Percentiles rank a stretch among this genome's conserved stretches.
These are phyloP conservation scores for Beaufortia kweichowensis DNA, from an alignment of 2,113 vertebrate genomes.

Conservation along the genomic window DNA sequence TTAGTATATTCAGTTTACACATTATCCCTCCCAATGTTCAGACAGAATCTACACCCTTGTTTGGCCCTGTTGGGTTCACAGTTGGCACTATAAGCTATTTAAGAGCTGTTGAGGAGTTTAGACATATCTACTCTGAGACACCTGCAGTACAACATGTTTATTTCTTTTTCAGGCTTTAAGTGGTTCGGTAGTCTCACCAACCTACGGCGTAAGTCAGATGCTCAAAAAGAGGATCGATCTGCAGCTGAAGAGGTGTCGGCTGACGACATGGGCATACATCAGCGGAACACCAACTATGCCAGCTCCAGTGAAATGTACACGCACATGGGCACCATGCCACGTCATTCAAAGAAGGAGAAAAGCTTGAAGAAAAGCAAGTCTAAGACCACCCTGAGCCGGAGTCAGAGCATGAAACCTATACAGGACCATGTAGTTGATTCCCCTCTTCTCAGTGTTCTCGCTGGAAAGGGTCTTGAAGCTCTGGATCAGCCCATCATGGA, in stretches of 20 bases:
- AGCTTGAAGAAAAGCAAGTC: conserved; percentile 54
- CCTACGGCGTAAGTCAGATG: conserved; percentile 74
- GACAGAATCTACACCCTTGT: background rate
- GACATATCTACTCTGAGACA: background rate
- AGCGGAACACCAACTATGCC: conserved; percentile 79
- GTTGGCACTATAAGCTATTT: background rate
- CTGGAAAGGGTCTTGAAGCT: background rate
- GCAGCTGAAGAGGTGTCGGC: conserved; percentile 62
- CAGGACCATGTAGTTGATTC: conserved; percentile 37
- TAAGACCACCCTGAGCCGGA: conserved; percentile 54
- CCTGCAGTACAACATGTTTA: background rate
- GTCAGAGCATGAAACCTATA: conserved; percentile 61
- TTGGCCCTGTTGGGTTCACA: background rate
- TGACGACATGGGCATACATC: conserved; percentile 79
- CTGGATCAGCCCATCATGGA: background rate
- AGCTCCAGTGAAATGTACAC: conserved; percentile 89
- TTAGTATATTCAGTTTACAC: no score
- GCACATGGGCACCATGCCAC: conserved; percentile 93
- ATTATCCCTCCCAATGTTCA: background rate
- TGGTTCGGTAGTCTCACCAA: conserved; percentile 86
- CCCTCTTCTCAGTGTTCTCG: conserved; percentile 14
- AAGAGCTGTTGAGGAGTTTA: background rate
- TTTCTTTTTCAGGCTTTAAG: conserved; percentile 75
- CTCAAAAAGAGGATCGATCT: conserved; percentile 39
- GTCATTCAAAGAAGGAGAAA: conserved; percentile 64